Base-by-base conservation (phyloP, 2,113 vertebrate species). In the Mustelus asterias region DNA sequence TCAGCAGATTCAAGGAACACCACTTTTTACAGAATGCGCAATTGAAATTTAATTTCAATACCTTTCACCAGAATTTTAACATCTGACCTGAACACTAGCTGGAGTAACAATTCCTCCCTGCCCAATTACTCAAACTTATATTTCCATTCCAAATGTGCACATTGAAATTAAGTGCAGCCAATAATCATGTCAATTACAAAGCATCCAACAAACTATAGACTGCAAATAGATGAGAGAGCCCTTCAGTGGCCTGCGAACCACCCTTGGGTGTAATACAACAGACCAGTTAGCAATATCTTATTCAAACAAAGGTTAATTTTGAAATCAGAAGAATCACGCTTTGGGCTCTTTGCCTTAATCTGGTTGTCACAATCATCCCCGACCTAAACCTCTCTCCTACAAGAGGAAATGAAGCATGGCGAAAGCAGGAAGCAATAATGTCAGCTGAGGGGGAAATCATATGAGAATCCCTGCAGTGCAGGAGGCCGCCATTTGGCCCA, bases 91-190 rank as follows among this genome's bases (percentile, higher is more conserved):
- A 60, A 60, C 65, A n/a, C 13, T 0, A 83, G 37, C 37, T 41
- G 80, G 16, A 83, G 37, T 20, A 83, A 41, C 37, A 37, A 83
- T 83, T 83, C 54, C 58, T 60, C 58, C 4, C 13, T 60, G 29
- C 29, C 58, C 88, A 83, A 83, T 83, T 92, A 93, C 60, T 22
- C 18, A n/a, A 93, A 33, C 89, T 20, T 93, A 65, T 14, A 63
- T 92, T 92, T 92, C 88, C 14, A 92, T 92, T 92, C 58, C 88
- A 92, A 92, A 92, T 29, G 11, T 63, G 13, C 14, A 92, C 60
- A 65, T 93, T 65, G 8, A 37, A 37, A 65, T 65, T 37, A n/a
- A 67, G 65, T 29, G 1, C 33, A 93, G 14, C 9, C 60, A 65
- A 6, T 92, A 92, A 93, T 37, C n/a, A 93, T 65, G 67, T 93